Evolutionary conservation across 2,888 invertebrate genomes (phyloP).

Genomic region (Lithophane ornitopus): DNA sequence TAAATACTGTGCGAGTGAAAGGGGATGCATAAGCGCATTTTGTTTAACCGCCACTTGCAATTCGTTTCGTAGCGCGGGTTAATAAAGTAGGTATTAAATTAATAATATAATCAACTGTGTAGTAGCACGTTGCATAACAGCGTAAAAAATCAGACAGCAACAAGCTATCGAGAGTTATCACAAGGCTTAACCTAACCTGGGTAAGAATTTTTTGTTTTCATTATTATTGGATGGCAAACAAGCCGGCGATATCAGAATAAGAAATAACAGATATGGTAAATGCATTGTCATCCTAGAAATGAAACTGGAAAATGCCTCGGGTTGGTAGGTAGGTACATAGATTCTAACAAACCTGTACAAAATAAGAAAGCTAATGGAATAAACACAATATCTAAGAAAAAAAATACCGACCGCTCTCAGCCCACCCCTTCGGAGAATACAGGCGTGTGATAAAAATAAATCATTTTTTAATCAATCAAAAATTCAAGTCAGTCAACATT

Average conservation of each 20-base stretch:
- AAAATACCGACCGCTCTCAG: background rate
- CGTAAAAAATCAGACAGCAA: background rate
- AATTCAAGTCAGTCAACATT: background rate
- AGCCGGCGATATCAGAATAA: background rate
- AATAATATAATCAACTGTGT: background rate
- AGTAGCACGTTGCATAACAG: background rate
- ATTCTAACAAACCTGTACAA: background rate
- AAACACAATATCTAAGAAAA: background rate
- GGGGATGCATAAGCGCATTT: background rate
- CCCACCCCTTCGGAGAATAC: background rate
- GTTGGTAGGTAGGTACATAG: background rate
- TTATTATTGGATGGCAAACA: background rate
- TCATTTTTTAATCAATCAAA: background rate
- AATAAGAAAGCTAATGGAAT: background rate
- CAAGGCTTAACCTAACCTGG: no score
- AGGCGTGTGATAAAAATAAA: background rate
- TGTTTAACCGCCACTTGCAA: background rate
- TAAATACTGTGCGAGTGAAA: background rate
- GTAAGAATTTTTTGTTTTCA: background rate
- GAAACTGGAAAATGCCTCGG: background rate
- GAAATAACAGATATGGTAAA: background rate
- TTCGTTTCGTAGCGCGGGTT: background rate
- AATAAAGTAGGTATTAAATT: background rate
- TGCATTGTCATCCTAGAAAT: background rate
- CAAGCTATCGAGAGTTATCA: background rate